Evolutionary conservation across 2,888 invertebrate genomes (phyloP).

Genomic region (Scotopteryx bipunctaria): DNA sequence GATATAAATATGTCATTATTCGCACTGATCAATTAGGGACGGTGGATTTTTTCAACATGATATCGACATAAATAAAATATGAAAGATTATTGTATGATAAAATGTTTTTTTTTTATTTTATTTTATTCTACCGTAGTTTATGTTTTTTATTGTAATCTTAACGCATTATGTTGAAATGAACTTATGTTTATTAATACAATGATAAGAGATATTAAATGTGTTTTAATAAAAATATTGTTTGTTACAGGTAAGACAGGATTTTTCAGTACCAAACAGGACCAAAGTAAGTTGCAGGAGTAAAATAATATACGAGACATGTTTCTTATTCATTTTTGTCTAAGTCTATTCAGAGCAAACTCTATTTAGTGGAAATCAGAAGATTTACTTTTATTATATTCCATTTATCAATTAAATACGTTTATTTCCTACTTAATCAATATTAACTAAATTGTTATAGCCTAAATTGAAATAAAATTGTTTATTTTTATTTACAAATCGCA

Average conservation of each 20-base stretch:
- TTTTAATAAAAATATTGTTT: slow-evolving; percentile 17
- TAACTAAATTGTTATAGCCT: neutral
- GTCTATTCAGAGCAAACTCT: too few relatives aligned
- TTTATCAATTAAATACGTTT: too few relatives aligned
- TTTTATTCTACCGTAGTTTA: too few relatives aligned
- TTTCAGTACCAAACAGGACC: neutral
- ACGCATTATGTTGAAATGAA: slow-evolving; percentile 25
- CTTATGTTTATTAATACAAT: slow-evolving; percentile 7
- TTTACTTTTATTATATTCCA: neutral
- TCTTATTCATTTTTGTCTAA: too few relatives aligned
- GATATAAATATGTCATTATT: slow-evolving; percentile 78
- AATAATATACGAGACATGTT: too few relatives aligned
- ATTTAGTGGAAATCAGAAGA: too few relatives aligned
- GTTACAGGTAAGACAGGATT: slow-evolving; percentile 44
- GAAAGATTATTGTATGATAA: slow-evolving; percentile 30
- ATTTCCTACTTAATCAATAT: too few relatives aligned
- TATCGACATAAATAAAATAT: slow-evolving; percentile 41
- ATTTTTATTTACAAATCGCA: slow-evolving; percentile 8
- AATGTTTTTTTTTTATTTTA: slow-evolving; percentile 23
- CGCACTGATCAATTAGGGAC: slow-evolving; percentile 71
- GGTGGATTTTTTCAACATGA: slow-evolving; percentile 24
- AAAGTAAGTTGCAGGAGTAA: neutral
- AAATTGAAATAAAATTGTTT: slow-evolving; percentile 15
- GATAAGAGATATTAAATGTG: neutral
- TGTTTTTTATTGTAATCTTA: slow-evolving; percentile 26